These are phyloP conservation scores for Drosophila mayri DNA, from an alignment of 1,140 invertebrate species.

Conservation along the genomic window DNA sequence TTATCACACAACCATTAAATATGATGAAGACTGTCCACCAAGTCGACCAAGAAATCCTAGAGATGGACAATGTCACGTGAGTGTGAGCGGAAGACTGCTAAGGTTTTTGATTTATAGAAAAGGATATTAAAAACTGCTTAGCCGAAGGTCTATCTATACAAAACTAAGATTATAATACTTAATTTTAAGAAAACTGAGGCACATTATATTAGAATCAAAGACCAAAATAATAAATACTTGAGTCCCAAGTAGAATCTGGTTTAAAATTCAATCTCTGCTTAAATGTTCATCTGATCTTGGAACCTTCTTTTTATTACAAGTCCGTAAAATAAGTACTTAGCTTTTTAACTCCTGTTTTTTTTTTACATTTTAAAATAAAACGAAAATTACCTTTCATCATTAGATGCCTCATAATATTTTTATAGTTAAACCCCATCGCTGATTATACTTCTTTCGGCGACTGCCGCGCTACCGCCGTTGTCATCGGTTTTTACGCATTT, in stretches of 20 bases:
- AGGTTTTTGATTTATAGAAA: neutral
- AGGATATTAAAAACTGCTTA: neutral
- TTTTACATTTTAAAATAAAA: neutral
- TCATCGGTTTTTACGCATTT: constrained; percentile 83
- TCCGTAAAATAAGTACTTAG: no score
- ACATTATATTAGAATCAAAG: no score
- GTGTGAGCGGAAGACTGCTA: neutral
- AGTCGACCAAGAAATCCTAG: constrained; percentile 42
- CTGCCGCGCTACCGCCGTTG: constrained; percentile 27
- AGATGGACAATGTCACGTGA: constrained; percentile 33
- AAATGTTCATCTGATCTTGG: no score
- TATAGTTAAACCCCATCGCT: constrained; percentile 8
- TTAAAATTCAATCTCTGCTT: no score
- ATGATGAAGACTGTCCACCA: constrained; percentile 81
- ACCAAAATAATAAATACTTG: no score
- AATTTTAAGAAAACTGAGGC: no score
- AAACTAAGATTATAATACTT: no score
- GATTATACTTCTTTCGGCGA: constrained; percentile 3
- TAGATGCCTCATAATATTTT: neutral
- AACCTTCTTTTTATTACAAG: no score
- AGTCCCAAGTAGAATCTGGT: no score
- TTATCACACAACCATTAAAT: constrained; percentile 84
- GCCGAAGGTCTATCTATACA: no score
- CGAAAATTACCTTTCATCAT: neutral
- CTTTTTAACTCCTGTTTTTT: no score